phyloP scores from a whole-genome alignment of 2,113 vertebrate genomes.

The Burhinus bistriatus region DNA sequence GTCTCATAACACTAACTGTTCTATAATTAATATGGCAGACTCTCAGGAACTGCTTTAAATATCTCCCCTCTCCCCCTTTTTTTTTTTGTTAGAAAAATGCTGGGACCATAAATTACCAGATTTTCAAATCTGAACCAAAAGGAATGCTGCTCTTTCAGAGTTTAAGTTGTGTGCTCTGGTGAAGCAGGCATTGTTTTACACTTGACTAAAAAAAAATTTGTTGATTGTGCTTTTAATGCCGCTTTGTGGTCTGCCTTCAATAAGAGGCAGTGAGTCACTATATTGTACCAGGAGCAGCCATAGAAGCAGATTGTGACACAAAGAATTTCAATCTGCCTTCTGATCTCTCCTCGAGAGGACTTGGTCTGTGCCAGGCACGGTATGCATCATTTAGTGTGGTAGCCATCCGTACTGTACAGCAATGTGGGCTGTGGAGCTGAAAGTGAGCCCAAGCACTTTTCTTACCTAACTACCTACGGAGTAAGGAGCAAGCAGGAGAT shows the following conservation, averaged over 20 bases:
- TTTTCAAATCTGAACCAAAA: background rate
- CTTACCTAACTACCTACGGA: background rate
- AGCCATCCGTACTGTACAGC: background rate
- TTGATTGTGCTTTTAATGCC: background rate
- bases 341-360: background rate
- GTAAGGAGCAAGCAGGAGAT: background rate
- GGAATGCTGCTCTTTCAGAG: background rate
- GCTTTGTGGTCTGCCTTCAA: background rate
- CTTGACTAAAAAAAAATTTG: background rate
- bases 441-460: background rate
- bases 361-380: background rate
- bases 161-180: background rate
- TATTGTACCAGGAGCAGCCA: constrained; percentile 22
- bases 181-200: background rate
- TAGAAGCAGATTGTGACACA: background rate
- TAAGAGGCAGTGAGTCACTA: background rate
- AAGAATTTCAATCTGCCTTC: background rate
- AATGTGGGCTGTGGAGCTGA: background rate
- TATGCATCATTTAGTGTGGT: background rate
- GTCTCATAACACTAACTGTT: background rate
- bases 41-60: background rate
- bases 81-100: background rate
- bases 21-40: background rate
- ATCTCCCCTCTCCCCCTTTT: background rate
- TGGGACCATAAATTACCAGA: background rate